phyloP scores from a whole-genome alignment of 2,888 invertebrate species.

The Timema podura region DNA sequence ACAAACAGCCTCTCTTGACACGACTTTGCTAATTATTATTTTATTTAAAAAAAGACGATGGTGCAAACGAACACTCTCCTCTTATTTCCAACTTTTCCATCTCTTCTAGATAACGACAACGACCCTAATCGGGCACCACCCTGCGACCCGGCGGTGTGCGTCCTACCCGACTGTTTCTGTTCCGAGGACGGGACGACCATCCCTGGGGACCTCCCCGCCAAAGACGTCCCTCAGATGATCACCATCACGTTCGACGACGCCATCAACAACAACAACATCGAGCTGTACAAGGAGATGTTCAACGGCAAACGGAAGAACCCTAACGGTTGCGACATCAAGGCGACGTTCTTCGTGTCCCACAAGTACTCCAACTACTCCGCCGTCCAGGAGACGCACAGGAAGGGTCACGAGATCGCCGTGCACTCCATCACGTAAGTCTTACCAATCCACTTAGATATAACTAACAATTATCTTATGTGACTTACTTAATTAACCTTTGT shows the following conservation, averaged over 20 bases:
- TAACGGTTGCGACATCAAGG: constrained; percentile 89
- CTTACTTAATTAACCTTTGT: too few relatives aligned
- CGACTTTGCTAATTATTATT: too few relatives aligned
- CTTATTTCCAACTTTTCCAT: too few relatives aligned
- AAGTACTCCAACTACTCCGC: constrained; percentile 92
- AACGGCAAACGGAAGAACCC: constrained; percentile 85
- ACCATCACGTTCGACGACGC: constrained; percentile 93
- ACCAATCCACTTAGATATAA: too few relatives aligned
- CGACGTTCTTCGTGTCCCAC: constrained; percentile 88
- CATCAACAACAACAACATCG: constrained; percentile 93
- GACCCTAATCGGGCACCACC: constrained; percentile 90
- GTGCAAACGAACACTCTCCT: too few relatives aligned
- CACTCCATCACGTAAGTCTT: constrained; percentile 85
- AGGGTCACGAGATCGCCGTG: constrained; percentile 90
- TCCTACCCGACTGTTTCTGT: constrained; percentile 89
- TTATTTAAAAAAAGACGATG: too few relatives aligned
- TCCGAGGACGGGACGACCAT: constrained; percentile 86
- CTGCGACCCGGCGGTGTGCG: constrained; percentile 81
- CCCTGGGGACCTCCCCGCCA: constrained; percentile 77
- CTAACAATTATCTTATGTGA: too few relatives aligned
- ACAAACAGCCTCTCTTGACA: too few relatives aligned
- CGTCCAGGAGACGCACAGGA: constrained; percentile 85
- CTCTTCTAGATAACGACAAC: constrained; percentile 75
- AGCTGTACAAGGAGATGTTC: constrained; percentile 88
- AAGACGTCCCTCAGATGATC: constrained; percentile 90